phyloP scores from a whole-genome alignment of 2,888 invertebrate genomes.

The Frankliniella fusca region DNA sequence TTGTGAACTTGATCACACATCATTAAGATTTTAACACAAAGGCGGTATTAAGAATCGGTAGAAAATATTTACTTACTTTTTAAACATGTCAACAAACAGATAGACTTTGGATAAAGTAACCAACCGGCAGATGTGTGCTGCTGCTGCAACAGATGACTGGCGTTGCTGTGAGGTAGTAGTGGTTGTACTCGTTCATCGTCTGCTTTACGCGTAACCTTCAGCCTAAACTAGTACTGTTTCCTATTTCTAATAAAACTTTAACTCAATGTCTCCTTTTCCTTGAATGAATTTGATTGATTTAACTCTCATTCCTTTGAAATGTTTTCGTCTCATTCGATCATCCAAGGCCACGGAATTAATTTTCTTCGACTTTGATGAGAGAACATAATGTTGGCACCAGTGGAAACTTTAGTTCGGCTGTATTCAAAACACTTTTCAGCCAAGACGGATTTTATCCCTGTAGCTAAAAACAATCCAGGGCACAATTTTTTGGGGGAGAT shows the following conservation, averaged over 20 bases:
- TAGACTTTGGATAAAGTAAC: background rate
- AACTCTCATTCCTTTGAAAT: background rate
- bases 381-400: no score
- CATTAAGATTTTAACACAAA: background rate
- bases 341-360: no score
- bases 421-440: no score
- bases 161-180: background rate
- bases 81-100: constrained; percentile 15
- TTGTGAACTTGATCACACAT: no score
- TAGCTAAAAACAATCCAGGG: no score
- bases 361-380: no score
- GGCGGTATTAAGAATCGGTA: background rate
- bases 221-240: no score
- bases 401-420: no score
- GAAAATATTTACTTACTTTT: background rate
- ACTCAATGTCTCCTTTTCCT: background rate
- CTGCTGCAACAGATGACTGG: constrained; percentile 19
- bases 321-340: no score
- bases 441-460: no score
- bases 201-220: background rate
- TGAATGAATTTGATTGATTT: background rate
- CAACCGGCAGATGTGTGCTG: background rate
- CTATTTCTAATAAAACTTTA: no score
- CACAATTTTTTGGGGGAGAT: background rate
- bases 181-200: background rate